Percentiles rank a stretch among this genome's conserved stretches.
Conservation (phyloP, 2,113 vertebrate species). For the Tachycineta bicolor region DNA sequence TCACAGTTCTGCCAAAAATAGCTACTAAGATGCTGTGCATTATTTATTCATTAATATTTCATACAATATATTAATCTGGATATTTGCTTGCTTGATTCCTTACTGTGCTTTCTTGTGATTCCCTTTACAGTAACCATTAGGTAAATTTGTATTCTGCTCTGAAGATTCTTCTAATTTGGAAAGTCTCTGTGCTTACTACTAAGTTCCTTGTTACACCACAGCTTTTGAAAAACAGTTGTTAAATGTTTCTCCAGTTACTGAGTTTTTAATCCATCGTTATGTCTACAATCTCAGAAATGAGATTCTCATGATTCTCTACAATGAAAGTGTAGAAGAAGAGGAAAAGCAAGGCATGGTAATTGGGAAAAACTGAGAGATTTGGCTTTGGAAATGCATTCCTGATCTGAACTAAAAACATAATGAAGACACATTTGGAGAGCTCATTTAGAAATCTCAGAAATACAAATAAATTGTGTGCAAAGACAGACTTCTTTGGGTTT, state of each 20-base stretch:
- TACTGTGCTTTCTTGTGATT: neutral
- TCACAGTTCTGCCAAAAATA: neutral
- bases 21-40: neutral
- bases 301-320: neutral
- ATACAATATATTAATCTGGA: neutral
- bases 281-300: neutral
- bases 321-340: neutral
- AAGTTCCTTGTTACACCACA: neutral
- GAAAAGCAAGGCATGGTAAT: neutral
- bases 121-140: neutral
- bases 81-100: neutral
- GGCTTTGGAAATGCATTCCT: neutral
- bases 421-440: neutral
- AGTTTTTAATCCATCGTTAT: neutral
- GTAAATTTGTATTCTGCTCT: neutral
- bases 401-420: neutral
- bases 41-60: neutral
- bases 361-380: neutral
- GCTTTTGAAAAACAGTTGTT: neutral
- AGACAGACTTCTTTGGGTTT: neutral
- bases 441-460: neutral
- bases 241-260: neutral
- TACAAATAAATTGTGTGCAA: neutral
- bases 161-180: neutral
- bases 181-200: neutral